phyloP scores from a whole-genome alignment of 2,113 vertebrate genomes.

The Larimichthys crocea region DNA sequence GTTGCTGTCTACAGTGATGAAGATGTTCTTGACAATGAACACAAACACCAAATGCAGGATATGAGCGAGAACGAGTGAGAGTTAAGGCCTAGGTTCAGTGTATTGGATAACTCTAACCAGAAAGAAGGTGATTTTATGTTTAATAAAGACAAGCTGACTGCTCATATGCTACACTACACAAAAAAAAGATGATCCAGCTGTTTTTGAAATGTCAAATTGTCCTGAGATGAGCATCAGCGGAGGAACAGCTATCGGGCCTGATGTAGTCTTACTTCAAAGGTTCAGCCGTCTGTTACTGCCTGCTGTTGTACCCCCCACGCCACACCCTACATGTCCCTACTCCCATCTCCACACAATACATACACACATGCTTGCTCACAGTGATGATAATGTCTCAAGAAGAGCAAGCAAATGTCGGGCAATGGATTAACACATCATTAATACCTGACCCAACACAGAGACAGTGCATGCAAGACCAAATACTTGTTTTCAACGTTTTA shows the following conservation, averaged over 20 bases:
- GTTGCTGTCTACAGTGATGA: background rate
- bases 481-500: background rate
- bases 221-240: conserved; percentile 46
- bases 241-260: conserved; percentile 51
- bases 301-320: conserved; percentile 57
- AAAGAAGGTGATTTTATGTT: conserved; percentile 31
- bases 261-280: conserved; percentile 61
- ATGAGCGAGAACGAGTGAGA: background rate
- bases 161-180: conserved; percentile 2
- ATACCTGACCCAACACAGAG: conserved; percentile 47
- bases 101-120: conserved; percentile 10
- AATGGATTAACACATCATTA: conserved; percentile 74
- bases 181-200: conserved; percentile 54
- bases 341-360: conserved; percentile 52
- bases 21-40: conserved; percentile 6
- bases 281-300: conserved; percentile 63
- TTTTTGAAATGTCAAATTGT: conserved; percentile 63
- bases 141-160: conserved; percentile 39
- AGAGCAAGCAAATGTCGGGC: conserved; percentile 55
- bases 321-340: conserved; percentile 45
- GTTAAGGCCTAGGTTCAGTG: conserved; percentile 6
- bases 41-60: background rate
- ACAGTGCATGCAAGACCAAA: conserved; percentile 13
- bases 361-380: conserved; percentile 35
- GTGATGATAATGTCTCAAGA: conserved; percentile 47